Conservation (phyloP, 2,888 invertebrate species). For the Malthinus flaveolus region DNA sequence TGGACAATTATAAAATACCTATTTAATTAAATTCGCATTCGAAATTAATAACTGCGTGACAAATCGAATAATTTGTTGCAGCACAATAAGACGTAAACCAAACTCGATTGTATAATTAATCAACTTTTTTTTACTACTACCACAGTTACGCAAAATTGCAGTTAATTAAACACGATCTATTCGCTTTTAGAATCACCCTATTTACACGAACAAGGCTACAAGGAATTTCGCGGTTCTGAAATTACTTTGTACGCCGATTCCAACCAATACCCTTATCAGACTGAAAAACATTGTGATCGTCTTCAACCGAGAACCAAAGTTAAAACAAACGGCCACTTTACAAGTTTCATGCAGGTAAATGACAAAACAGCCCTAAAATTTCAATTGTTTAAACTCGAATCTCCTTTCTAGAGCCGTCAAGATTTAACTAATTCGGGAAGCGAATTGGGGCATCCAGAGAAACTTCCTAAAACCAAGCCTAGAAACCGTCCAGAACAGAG, state of each 20-base stretch:
- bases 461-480: slow-evolving; percentile 62
- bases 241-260: slow-evolving; percentile 55
- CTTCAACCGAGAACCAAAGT: slow-evolving; percentile 59
- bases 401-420: slow-evolving; percentile 39
- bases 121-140: not conserved
- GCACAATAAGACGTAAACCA: slow-evolving; percentile 5
- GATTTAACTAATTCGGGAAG: slow-evolving; percentile 34
- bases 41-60: slow-evolving; percentile 16
- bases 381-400: not conserved
- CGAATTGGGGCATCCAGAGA: slow-evolving; percentile 57
- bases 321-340: slow-evolving; percentile 69
- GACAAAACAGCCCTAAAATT: not conserved
- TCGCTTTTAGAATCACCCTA: slow-evolving; percentile 22
- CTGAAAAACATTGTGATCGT: slow-evolving; percentile 35
- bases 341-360: slow-evolving; percentile 66
- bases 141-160: not conserved
- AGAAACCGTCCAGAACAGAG: slow-evolving; percentile 34
- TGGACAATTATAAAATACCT: slow-evolving; percentile 12
- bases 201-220: slow-evolving; percentile 51
- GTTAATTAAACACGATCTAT: not conserved
- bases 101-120: not conserved
- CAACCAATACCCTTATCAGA: slow-evolving; percentile 35
- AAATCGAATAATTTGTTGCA: slow-evolving; percentile 16
- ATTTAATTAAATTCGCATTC: slow-evolving; percentile 20
- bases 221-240: slow-evolving; percentile 56